Evolutionary conservation across 2,888 invertebrate genomes (phyloP), one percentile per base, ranked within the genome.

Genomic region (Drosophila siamana): DNA sequence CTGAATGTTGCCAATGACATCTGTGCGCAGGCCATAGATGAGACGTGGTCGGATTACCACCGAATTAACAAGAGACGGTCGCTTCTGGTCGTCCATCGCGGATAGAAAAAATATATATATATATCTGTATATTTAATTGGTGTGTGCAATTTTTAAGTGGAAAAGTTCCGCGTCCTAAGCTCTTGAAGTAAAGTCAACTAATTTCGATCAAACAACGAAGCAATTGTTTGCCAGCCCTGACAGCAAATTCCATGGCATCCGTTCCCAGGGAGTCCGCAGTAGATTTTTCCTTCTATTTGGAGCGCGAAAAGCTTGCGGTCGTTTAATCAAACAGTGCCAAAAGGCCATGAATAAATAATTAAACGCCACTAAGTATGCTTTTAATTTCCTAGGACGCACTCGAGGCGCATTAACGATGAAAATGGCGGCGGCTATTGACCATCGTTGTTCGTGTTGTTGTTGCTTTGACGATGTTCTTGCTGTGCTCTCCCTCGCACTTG

Each of bases 1-100:
- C 89, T 96, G 95, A 5, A 95, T 95, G 91, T 96, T 97, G 61
- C 95, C 95, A 78, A 93, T 93, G 66, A 94, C 91, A 76, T 92
- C 90, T 0, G 84, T 88, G 13, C 92, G 89, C 33, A 92, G 56
- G 4, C 92, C 92, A 63, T 92, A 92, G 16, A 92, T 91, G 46
- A 89, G 89, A 52, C 89, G 90, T 1, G 92, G 93, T 19, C 90
- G 85, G 38, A 92, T 90, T 7, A 77, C 70, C 24, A 92, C 90
- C 22, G 86, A 76, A 33, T 76, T 65, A 2, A n/a, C 36, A 13
- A 26, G 0, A 4, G 65, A 56, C 1, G 64, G 0, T 1, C 83
- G 50, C 19, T 74, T 72, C n/a, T 26, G 15, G 1, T 89, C 86
- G 2, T 87, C 86, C 83, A 84, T 84, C 22, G 30, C 44, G 9